Evolutionary conservation across 2,888 invertebrate genomes (phyloP).

Genomic region (Meloe dianella): DNA sequence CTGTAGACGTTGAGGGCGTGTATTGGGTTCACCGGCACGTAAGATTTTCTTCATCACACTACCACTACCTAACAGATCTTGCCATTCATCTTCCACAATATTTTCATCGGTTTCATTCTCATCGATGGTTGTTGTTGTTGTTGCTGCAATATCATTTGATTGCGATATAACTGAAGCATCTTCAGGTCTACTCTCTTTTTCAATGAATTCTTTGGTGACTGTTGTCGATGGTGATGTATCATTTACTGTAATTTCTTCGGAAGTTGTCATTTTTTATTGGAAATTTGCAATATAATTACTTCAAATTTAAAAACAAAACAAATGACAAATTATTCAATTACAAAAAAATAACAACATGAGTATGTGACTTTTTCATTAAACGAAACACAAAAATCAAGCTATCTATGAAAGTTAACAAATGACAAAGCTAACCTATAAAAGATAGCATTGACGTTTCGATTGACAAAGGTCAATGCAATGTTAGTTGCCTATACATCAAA

Average conservation of each 20-base stretch:
- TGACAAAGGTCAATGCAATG: background rate
- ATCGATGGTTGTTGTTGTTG: background rate
- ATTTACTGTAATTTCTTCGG: background rate
- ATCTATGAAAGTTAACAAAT: background rate
- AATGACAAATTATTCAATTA: background rate
- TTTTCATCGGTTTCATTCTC: slow-evolving; percentile 10
- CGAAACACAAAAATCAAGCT: background rate
- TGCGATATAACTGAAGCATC: too few relatives aligned
- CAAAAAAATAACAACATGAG: too few relatives aligned
- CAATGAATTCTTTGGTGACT: background rate
- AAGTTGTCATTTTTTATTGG: background rate
- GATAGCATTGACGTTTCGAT: background rate
- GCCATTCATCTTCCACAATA: slow-evolving; percentile 47
- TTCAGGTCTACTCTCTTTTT: background rate
- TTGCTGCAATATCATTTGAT: background rate
- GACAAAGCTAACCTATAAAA: background rate
- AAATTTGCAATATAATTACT: background rate
- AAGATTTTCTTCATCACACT: slow-evolving; percentile 53
- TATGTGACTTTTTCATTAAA: background rate
- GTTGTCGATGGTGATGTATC: background rate
- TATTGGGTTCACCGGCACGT: slow-evolving; percentile 65
- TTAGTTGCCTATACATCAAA: background rate
- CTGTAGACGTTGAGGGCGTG: slow-evolving; percentile 74
- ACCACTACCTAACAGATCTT: slow-evolving; percentile 55
- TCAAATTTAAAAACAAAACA: background rate